phyloP scores from a whole-genome alignment of 2,797 vertebrate genomes.

The Myoxocephalus aenaeus region DNA sequence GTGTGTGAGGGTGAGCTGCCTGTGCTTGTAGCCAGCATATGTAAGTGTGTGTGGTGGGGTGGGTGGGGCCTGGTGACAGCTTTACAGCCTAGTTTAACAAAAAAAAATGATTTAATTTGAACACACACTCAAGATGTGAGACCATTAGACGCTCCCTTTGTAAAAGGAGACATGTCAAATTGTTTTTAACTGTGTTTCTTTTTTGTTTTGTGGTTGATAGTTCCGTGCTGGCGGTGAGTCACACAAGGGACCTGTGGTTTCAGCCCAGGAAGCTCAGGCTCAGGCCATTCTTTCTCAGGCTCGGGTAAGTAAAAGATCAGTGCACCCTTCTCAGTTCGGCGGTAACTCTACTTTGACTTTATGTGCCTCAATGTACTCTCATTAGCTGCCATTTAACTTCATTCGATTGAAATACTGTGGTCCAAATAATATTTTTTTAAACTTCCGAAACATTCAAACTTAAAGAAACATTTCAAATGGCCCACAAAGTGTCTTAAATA shows the following conservation, averaged over 20 bases:
- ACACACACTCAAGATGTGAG: conserved; percentile 40
- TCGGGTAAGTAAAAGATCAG: conserved; percentile 84
- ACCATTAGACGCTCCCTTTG: conserved; percentile 36
- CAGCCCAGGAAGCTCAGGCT: conserved; percentile 97
- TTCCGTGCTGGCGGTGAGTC: conserved; percentile 95
- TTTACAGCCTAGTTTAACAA: conserved; percentile 44
- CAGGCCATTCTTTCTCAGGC: conserved; percentile 98
- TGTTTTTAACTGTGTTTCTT: conserved; percentile 52
- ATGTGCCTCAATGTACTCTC: neutral
- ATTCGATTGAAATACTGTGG: neutral
- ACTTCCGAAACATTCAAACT: neutral
- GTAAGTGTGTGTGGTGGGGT: neutral
- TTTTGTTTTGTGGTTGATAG: conserved; percentile 76
- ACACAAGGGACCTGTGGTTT: conserved; percentile 93
- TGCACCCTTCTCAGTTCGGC: neutral
- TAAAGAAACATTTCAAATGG: conserved; percentile 7
- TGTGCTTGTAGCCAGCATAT: conserved; percentile 5
- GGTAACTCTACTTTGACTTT: neutral
- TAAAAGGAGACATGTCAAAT: conserved; percentile 48
- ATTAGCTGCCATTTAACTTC: conserved; percentile 5
- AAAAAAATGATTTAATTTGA: conserved; percentile 6
- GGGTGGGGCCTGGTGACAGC: conserved; percentile 34
- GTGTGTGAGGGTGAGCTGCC: conserved; percentile 7
- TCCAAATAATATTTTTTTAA: neutral
- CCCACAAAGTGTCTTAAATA: neutral